Evolutionary conservation across 23 tunicate species (phyloP).

Genomic region (Diplosoma virens): DNA sequence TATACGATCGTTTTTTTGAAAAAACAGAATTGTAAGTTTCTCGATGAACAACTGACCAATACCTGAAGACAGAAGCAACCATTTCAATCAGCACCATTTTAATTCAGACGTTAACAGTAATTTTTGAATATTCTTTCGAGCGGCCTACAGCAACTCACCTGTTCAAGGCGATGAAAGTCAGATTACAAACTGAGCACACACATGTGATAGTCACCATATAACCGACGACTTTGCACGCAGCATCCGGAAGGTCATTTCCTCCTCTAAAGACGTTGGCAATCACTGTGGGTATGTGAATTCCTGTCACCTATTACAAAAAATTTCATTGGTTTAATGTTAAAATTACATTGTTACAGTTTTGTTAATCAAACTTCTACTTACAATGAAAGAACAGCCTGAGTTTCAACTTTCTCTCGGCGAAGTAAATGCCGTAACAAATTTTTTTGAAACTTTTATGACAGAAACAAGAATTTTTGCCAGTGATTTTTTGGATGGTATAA

Average conservation of each 20-base stretch:
- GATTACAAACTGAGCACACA: constrained; percentile 50
- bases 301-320: constrained; percentile 45
- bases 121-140: not conserved
- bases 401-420: too few species aligned
- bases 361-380: too few species aligned
- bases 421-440: too few species aligned
- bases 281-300: constrained; percentile 50
- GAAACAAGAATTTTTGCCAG: too few species aligned
- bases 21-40: constrained; percentile 8
- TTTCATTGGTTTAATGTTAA: too few species aligned
- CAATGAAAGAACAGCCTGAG: too few species aligned
- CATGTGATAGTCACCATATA: constrained; percentile 54
- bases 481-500: too few species aligned
- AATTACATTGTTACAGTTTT: too few species aligned
- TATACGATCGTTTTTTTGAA: constrained; percentile 6
- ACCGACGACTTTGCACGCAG: constrained; percentile 33
- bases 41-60: constrained; percentile 32
- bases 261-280: constrained; percentile 43
- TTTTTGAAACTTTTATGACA: too few species aligned
- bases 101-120: not conserved
- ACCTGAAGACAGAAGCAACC: constrained; percentile 5
- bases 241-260: constrained; percentile 26
- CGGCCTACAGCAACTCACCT: constrained; percentile 9
- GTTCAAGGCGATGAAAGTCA: constrained; percentile 53
- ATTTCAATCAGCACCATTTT: not conserved